Base-by-base conservation (phyloP, 2,888 invertebrate genomes). In the Eristalis tenax region DNA sequence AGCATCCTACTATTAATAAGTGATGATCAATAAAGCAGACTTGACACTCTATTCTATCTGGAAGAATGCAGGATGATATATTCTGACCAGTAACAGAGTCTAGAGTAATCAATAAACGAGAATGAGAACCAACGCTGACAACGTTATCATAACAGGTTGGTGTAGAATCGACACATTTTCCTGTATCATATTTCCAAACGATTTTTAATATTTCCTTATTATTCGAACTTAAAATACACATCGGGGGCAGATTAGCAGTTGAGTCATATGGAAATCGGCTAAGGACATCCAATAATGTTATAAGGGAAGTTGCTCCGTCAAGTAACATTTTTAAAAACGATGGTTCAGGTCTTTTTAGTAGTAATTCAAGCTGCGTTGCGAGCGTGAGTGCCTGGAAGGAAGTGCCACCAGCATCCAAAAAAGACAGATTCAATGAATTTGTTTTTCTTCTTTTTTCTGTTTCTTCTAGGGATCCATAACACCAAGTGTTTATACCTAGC, bases 131-230 rank as follows among this genome's bases (percentile, higher is more conserved):
- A 82, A 96, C 94, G 50, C 94, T 94, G 4, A 94, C 93, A 75
- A 93, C 93, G 6, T 90, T 90, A 40, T 91, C 89, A 89, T 91
- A 92, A 89, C 94, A 94, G 70, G 94, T 93, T 23, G 97, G 96
- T 15, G 97, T 95, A 10, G 97, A 96, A 94, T 98, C 98, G 11
- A 98, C 95, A 93, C 98, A 98, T 93, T 97, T 98, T 57, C 94
- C 83, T 6, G 91, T 89, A 81, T 91, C 89, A 0, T 88, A 73
- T 40, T 73, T 28, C 83, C 83, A 83, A 3, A 50, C 57, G 1
- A 83, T 8, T 78, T 69, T 40, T 13, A 83, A 23, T 32, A 68
- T 4, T 23, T 65, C 35, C 8, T 23, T 70, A 11, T 4, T 28
- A 32, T 22, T 22, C 11, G 18, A 23, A 63, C 1, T 56, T 18